phyloP scores from a whole-genome alignment of 2,113 vertebrate species.

The Plecturocebus donacophilus region DNA sequence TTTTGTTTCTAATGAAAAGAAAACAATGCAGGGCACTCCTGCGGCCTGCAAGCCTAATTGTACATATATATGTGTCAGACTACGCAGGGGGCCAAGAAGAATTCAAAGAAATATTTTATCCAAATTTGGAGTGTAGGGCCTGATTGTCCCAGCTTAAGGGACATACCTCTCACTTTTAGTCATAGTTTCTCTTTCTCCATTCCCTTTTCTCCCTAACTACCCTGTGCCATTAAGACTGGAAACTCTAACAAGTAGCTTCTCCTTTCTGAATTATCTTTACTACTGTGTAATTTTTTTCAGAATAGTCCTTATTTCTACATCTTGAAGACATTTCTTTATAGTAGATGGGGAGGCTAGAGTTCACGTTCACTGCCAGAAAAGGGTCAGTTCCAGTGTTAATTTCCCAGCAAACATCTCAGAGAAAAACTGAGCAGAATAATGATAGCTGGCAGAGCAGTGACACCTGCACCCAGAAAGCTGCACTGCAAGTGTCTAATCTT shows the following conservation, averaged over 20 bases:
- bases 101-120: background rate
- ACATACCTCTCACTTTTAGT: background rate
- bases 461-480: background rate
- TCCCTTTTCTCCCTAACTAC: background rate
- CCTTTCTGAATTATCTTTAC: slow-evolving; percentile 22
- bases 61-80: background rate
- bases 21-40: background rate
- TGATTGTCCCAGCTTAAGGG: background rate
- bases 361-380: slow-evolving; percentile 13
- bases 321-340: slow-evolving; percentile 8
- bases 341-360: background rate
- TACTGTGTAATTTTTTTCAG: background rate
- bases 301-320: slow-evolving; percentile 28
- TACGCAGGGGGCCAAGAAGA: background rate
- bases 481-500: background rate
- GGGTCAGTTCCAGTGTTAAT: background rate
- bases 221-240: background rate
- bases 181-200: background rate
- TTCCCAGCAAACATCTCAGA: slow-evolving; percentile 13
- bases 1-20: background rate
- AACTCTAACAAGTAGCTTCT: background rate
- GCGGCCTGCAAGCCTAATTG: background rate
- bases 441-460: background rate
- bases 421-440: background rate
- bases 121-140: background rate